Conservation (phyloP, 2,113 vertebrate genomes). For the Cercopithecus mona region DNA sequence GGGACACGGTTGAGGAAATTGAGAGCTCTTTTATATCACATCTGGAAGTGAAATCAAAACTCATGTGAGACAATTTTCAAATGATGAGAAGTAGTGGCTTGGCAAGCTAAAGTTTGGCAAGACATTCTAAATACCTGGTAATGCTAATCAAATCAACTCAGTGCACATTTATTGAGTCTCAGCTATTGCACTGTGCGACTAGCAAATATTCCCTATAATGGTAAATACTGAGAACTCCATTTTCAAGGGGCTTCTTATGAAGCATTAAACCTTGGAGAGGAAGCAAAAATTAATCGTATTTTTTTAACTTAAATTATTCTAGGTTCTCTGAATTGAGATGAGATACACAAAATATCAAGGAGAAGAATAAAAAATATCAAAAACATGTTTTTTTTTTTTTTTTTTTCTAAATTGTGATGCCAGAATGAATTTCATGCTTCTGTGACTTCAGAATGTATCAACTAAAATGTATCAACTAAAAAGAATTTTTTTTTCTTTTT, state of each 20-base stretch:
- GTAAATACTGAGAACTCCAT: not conserved
- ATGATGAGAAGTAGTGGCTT: not conserved
- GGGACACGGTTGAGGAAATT: not conserved
- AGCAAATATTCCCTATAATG: not conserved
- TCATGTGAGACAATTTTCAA: not conserved
- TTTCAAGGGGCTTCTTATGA: not conserved
- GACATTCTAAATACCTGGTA: not conserved
- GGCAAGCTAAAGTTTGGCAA: not conserved
- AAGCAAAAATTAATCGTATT: not conserved
- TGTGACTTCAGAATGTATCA: not conserved
- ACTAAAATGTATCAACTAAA: not conserved
- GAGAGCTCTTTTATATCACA: not conserved
- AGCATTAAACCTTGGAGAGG: not conserved
- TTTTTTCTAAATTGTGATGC: not conserved
- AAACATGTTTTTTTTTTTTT: not conserved
- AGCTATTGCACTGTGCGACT: not conserved
- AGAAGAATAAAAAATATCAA: not conserved
- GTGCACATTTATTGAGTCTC: not conserved
- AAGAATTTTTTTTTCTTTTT: not conserved
- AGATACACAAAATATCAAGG: not conserved
- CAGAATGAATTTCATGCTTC: not conserved
- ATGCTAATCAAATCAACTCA: not conserved
- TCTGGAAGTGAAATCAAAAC: slow-evolving; percentile 39
- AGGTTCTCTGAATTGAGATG: not conserved
- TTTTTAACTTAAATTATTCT: not conserved